Evolutionary conservation across 1,140 invertebrate genomes (phyloP), one percentile per base, ranked within the genome.

Genomic region (Heterodera schachtii): DNA sequence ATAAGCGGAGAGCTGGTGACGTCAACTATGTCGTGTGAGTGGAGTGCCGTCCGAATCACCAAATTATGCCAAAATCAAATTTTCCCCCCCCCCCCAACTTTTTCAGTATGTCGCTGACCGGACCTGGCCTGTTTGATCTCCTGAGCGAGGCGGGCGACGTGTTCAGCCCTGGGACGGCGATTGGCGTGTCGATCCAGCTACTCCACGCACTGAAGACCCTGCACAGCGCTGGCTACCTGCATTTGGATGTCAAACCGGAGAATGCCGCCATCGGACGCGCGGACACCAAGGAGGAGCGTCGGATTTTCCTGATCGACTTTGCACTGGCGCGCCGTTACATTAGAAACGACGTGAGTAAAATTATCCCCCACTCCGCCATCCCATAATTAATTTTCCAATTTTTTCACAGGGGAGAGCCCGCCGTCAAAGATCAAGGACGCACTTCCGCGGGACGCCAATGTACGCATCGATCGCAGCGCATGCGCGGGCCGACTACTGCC

Each of bases 391-490:
- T 31, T 64, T 70, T 46, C 79, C 85, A 7, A 4, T 4, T 9
- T 49, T 49, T 49, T 49, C 9, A 6, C 47, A 49, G 47, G 47
- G 47, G 4, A 49, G 4, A 6, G 4, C 47, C 4, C 4, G 47
- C 4, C 47, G 47, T 49, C 47, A 49, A 49, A 4, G 47, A 9
- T 49, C 47, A 9, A 49, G 4, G 9, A 9, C 9, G 47, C 83
- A 85, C 8, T 88, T 88, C 73, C 87, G 87, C 41, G 87, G 87
- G 13, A 86, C 87, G 3, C 79, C 86, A 19, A 83, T 84, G 46
- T 88, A 88, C 73, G 87, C 87, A 9, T 82, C 87, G 11, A 76
- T 88, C 46, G 70, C 81, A 1, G 84, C 82, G 43, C 86, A 88
- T 67, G 82, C 83, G 44, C 75, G 81, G 43, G 75, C 86, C 9